Evolutionary conservation across 2,888 invertebrate species (phyloP), one percentile per base, ranked within the genome.

Genomic region (Mechanitis mazaeus): DNA sequence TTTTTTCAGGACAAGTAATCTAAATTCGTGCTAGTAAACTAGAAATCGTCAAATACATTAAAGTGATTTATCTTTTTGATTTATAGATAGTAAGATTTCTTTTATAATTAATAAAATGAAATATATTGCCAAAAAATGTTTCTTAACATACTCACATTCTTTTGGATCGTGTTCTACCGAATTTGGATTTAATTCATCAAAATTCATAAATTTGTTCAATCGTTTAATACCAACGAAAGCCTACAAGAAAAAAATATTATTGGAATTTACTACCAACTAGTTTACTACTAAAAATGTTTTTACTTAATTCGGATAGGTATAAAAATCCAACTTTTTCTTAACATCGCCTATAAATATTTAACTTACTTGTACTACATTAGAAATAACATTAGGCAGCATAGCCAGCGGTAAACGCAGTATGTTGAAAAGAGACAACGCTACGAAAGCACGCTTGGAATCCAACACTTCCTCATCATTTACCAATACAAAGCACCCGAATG

Each of bases 371-470:
- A 97, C 95, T 85, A 96, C 91, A 90, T 95, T 96, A 80, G 95
- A 94, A 83, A 98, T 95, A 93, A 98, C 94, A 94, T 97, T 97
- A 80, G 98, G 98, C 89, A 98, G 93, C 95, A 98, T 95, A 81
- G 96, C 96, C 87, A 99, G 93, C 76, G 98, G 98, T 84, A 98
- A 97, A 85, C 98, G 93, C 77, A 99, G 94, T 76, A 98, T 97
- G 92, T 98, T 98, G 94, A 99, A 98, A 85, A 98, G 94, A 83
- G 98, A 96, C 79, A 99, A 93, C 77, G 98, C 96, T 77, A 98
- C 98, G 91, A 99, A 99, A 79, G 98, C 98, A 85, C 94, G 96
- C 87, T 94, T 92, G 77, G 97, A 95, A 88, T 96, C 95, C 85
- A 98, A 92, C 71, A 94, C 92, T 88, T 97, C 94, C 63, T 93